Percentiles rank a stretch among this genome's conserved stretches.
phyloP scores from a whole-genome alignment of 1,140 invertebrate genomes.

The Lordiphosa clarofinis region DNA sequence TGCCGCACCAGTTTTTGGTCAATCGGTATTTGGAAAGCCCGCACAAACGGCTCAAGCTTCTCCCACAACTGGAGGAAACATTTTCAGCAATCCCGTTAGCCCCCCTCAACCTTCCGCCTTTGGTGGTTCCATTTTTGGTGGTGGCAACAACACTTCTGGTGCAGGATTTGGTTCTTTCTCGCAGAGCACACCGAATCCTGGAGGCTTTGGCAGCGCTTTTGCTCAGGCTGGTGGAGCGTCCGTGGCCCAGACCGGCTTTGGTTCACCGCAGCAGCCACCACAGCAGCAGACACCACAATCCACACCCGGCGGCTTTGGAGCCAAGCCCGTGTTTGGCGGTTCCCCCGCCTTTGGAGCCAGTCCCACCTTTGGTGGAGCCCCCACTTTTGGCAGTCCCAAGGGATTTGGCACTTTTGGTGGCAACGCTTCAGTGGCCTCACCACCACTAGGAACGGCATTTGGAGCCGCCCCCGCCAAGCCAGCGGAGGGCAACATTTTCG shows the following conservation, averaged over 20 bases:
- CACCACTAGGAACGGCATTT: conserved; percentile 49
- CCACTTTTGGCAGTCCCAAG: conserved; percentile 81
- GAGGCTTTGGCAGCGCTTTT: conserved; percentile 62
- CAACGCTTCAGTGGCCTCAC: conserved; percentile 25
- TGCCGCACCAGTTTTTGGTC: conserved; percentile 47
- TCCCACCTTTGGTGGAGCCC: conserved; percentile 81
- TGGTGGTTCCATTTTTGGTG: conserved; percentile 70
- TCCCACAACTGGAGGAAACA: conserved; percentile 36
- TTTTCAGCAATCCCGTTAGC: conserved; percentile 44
- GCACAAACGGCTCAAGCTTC: conserved; percentile 21
- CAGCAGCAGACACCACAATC: conserved; percentile 48
- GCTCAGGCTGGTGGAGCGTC: conserved; percentile 46
- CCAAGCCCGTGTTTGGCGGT: conserved; percentile 67
- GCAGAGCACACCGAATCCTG: conserved; percentile 45
- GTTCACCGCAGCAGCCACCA: conserved; percentile 63
- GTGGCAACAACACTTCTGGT: conserved; percentile 47
- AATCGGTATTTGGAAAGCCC: no score
- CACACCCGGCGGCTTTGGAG: conserved; percentile 47
- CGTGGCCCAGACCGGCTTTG: conserved; percentile 79
- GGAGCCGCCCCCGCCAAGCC: conserved; percentile 53
- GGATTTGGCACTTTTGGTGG: conserved; percentile 79
- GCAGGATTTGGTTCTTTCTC: conserved; percentile 74
- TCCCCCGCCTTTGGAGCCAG: conserved; percentile 79
- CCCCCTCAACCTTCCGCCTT: conserved; percentile 33
- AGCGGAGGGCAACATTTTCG: conserved; percentile 81